Conservation (phyloP, 1,140 invertebrate genomes). For the Leptinotarsa lineolata region DNA sequence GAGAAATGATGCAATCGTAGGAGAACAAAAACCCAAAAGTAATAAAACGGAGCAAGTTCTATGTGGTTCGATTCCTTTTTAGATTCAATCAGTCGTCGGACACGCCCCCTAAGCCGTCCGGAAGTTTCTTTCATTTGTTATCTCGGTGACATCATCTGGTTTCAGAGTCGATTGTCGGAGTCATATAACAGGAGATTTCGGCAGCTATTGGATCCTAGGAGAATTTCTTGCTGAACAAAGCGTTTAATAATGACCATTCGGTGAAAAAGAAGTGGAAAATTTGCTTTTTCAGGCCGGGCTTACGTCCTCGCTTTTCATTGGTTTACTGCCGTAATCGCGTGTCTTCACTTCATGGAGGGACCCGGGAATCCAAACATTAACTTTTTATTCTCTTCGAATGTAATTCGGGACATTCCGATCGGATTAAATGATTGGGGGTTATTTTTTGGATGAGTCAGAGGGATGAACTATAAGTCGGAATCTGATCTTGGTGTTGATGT, state of each 20-base stretch:
- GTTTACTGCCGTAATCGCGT: conserved; percentile 19
- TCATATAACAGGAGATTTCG: conserved; percentile 51
- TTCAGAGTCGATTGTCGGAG: conserved; percentile 37
- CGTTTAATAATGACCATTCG: conserved; percentile 52
- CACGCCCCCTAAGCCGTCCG: conserved; percentile 20
- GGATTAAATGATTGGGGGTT: conserved; percentile 12
- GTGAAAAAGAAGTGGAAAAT: conserved; percentile 27
- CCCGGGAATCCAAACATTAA: conserved; percentile 21
- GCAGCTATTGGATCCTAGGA: conserved; percentile 48
- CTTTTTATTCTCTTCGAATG: conserved; percentile 21
- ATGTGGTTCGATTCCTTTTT: conserved; percentile 27
- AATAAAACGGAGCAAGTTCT: conserved; percentile 27
- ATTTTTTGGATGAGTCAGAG: not conserved
- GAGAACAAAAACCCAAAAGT: conserved; percentile 17
- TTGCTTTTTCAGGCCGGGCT: conserved; percentile 25
- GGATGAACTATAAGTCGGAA: not conserved
- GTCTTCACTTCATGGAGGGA: conserved; percentile 19
- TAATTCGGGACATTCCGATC: conserved; percentile 5
- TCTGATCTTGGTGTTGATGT: too few relatives aligned
- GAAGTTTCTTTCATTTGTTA: conserved; percentile 29
- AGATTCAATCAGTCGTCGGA: conserved; percentile 26
- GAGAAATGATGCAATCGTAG: not conserved
- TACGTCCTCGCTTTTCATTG: conserved; percentile 23
- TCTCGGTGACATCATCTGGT: conserved; percentile 28
- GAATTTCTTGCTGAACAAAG: conserved; percentile 53